Conservation (phyloP, 2,888 invertebrate genomes). For the Apodemia mormo region DNA sequence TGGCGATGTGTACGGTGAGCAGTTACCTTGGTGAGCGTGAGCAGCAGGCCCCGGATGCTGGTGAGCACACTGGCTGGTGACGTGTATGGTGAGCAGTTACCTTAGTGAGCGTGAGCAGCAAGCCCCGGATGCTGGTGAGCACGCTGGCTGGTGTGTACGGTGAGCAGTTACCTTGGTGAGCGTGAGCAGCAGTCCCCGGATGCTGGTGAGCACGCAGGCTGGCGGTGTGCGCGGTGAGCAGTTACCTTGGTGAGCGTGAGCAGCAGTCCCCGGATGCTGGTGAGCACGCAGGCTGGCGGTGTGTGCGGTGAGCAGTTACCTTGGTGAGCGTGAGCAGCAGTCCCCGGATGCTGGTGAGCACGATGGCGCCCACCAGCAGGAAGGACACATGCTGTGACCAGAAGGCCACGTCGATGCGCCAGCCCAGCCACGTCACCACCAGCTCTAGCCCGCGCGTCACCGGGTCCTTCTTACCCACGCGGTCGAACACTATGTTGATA, state of each 20-base stretch:
- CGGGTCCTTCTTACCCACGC: conserved; percentile 99
- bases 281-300: too few relatives aligned
- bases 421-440: conserved; percentile 97
- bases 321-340: conserved; percentile 97
- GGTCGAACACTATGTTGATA: conserved; percentile 98
- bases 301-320: conserved; percentile 71
- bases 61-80: too few relatives aligned
- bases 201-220: too few relatives aligned
- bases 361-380: conserved; percentile 97
- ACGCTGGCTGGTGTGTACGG: too few relatives aligned
- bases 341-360: conserved; percentile 98
- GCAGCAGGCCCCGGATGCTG: conserved; percentile 77
- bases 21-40: conserved; percentile 96
- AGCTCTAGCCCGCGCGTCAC: conserved; percentile 98
- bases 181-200: too few relatives aligned
- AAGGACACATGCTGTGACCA: conserved; percentile 99
- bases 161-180: too few relatives aligned
- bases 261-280: too few relatives aligned
- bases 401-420: conserved; percentile 97
- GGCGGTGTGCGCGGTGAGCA: too few relatives aligned
- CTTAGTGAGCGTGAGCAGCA: conserved; percentile 97
- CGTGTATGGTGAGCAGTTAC: conserved; percentile 65
- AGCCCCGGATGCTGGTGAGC: too few relatives aligned
- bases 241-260: too few relatives aligned
- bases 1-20: too few relatives aligned